phyloP scores from a whole-genome alignment of 2,113 vertebrate species.

The Amphiprion ocellaris region DNA sequence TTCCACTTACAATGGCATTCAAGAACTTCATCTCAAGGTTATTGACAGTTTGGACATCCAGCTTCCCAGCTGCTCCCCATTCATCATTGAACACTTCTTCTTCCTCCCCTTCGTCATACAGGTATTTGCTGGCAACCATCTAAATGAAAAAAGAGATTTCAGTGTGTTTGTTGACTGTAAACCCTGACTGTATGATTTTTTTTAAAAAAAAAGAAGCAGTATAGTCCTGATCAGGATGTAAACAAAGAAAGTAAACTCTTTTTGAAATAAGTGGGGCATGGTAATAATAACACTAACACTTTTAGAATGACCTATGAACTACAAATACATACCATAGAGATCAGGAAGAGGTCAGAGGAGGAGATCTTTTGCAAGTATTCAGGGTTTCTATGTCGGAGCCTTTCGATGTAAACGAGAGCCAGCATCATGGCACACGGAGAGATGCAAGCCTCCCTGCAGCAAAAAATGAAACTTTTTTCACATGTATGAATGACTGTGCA shows the following conservation, averaged over 20 bases:
- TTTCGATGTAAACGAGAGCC: constrained; percentile 97
- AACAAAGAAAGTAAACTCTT: too few species aligned
- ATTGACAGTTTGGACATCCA: constrained; percentile 95
- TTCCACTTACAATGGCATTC: constrained; percentile 90
- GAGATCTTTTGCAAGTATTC: constrained; percentile 98
- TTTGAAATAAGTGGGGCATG: too few species aligned
- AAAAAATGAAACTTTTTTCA: background rate
- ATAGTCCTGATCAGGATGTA: too few species aligned
- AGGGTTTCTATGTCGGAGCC: constrained; percentile 95
- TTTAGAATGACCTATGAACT: background rate
- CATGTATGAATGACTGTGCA: rapidly evolving
- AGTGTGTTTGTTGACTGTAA: background rate
- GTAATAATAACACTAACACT: constrained; percentile 3
- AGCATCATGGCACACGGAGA: constrained; percentile 99
- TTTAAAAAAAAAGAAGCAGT: background rate
- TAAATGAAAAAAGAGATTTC: constrained; percentile 53
- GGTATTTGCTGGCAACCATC: constrained; percentile 99
- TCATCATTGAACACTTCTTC: constrained; percentile 99
- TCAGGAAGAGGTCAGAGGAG: constrained; percentile 97
- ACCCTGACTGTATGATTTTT: background rate
- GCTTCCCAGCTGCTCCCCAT: constrained; percentile 96
- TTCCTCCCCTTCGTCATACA: constrained; percentile 98
- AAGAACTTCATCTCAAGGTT: constrained; percentile 96
- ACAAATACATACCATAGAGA: constrained; percentile 92
- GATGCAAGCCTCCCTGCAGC: constrained; percentile 94